phyloP scores from a whole-genome alignment of 2,888 invertebrate genomes.

The Sphecodes monilicornis region DNA sequence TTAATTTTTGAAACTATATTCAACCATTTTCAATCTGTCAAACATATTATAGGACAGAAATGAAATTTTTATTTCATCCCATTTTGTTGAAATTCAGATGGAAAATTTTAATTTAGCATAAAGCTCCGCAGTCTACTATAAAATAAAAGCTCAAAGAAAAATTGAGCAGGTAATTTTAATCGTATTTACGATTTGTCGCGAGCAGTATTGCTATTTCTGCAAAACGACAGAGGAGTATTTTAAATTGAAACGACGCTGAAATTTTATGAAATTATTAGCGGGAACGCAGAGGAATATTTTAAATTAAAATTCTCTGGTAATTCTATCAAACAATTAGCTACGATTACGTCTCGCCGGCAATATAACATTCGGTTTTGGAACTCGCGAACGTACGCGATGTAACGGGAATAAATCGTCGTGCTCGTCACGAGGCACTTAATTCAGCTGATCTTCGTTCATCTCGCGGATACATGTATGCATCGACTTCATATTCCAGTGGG shows the following conservation, averaged over 20 bases:
- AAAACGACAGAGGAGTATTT: neutral
- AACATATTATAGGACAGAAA: too few species aligned
- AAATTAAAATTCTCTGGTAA: neutral
- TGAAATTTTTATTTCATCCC: too few species aligned
- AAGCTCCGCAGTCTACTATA: too few species aligned
- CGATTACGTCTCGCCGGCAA: neutral
- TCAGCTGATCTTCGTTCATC: neutral
- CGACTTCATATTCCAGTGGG: neutral
- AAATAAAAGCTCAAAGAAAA: neutral
- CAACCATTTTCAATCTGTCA: too few species aligned
- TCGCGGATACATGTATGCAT: neutral
- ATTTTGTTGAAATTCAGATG: too few species aligned
- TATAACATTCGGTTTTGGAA: neutral
- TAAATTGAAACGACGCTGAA: neutral
- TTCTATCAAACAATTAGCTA: conserved; percentile 1
- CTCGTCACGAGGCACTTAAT: conserved; percentile 8
- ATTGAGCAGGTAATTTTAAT: neutral
- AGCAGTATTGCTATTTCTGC: neutral
- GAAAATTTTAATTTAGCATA: too few species aligned
- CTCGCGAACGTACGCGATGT: neutral
- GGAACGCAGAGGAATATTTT: neutral
- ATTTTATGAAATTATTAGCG: conserved; percentile 3
- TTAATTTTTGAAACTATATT: too few species aligned
- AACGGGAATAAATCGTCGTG: neutral
- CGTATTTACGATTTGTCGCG: neutral